phyloP scores from a whole-genome alignment of 2,797 vertebrate genomes.

The Chrysocyon brachyurus region DNA sequence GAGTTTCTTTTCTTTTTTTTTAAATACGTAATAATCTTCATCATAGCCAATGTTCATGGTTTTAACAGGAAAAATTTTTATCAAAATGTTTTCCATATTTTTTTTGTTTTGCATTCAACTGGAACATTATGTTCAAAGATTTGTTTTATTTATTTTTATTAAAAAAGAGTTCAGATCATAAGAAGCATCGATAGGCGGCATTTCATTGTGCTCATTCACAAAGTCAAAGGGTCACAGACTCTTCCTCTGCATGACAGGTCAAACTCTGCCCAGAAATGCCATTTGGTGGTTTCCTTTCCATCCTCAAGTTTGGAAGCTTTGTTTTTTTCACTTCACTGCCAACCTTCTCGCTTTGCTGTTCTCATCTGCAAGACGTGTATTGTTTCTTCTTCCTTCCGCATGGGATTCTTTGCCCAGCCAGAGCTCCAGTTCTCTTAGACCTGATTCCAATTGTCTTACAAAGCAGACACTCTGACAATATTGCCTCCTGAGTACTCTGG shows the following conservation, averaged over 20 bases:
- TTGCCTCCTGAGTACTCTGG: constrained; percentile 93
- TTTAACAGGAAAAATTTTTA: constrained; percentile 89
- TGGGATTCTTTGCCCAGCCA: constrained; percentile 74
- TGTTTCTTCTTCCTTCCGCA: constrained; percentile 82
- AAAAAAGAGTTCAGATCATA: constrained; percentile 91
- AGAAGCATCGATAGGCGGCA: constrained; percentile 90
- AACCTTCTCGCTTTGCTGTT: constrained; percentile 66
- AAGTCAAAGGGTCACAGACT: constrained; percentile 88
- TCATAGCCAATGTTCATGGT: constrained; percentile 87
- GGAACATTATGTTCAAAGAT: constrained; percentile 86
- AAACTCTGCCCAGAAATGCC: constrained; percentile 86
- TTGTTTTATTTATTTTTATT: constrained; percentile 86
- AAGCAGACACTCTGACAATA: constrained; percentile 96
- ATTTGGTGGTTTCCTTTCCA: constrained; percentile 82
- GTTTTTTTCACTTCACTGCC: constrained; percentile 75
- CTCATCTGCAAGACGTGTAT: constrained; percentile 72
- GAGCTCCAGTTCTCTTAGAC: constrained; percentile 84
- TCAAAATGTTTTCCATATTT: constrained; percentile 90
- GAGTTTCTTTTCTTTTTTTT: constrained; percentile 83
- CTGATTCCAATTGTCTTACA: constrained; percentile 91
- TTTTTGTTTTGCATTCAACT: constrained; percentile 89
- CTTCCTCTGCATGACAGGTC: constrained; percentile 77
- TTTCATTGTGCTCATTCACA: constrained; percentile 91
- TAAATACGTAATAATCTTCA: constrained; percentile 71
- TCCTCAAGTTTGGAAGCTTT: constrained; percentile 73